Base-by-base conservation (phyloP, 2,888 invertebrate species). In the Rotaria socialis region DNA sequence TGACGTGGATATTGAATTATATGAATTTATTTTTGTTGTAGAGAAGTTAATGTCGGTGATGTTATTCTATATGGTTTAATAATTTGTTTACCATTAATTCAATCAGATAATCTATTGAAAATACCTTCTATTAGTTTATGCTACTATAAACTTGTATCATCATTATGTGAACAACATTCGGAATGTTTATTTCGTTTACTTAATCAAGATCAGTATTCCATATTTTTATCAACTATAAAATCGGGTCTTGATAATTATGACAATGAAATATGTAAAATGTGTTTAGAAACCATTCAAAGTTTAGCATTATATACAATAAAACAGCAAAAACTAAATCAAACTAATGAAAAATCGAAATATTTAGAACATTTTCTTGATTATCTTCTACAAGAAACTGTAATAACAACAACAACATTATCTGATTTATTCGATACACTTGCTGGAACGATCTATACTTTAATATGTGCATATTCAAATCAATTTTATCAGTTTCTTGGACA, bases 181-280 rank as follows among this genome's bases (percentile, higher is more conserved):
- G 80, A 80, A 24, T 80, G 47, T n/a, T n/a, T 80, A 43, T 80
- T 80, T 80, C 80, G 80, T 47, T 47, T 43, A n/a, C 47, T 80
- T 11, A 22, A 80, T 47, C 2, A 1, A 11, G 80, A 80, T 5
- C 47, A 47, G n/a, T 80, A n/a, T 47, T 47, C 47, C 22, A 43
- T 47, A 80, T 80, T 80, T 80, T 47, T 80, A 80, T 47, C 43
- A 47, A 80, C 80, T n/a, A 80, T 80, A n/a, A 80, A 80, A 47
- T 47, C n/a, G 47, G 80, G 80, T 80, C 22, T 80, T 43, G 80
- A 80, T n/a, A 43, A 80, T 47, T 80, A 80, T 47, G 80, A 47
- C 47, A 80, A 80, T 47, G 80, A 80, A 47, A 80, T 80, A 80
- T 80, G 80, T 80, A 80, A 80, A 47, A 80, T 80, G 80, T 80